Percentiles rank a stretch among this genome's conserved stretches.
phyloP scores from a whole-genome alignment of 2,888 invertebrate genomes.

The Netelia virgata region DNA sequence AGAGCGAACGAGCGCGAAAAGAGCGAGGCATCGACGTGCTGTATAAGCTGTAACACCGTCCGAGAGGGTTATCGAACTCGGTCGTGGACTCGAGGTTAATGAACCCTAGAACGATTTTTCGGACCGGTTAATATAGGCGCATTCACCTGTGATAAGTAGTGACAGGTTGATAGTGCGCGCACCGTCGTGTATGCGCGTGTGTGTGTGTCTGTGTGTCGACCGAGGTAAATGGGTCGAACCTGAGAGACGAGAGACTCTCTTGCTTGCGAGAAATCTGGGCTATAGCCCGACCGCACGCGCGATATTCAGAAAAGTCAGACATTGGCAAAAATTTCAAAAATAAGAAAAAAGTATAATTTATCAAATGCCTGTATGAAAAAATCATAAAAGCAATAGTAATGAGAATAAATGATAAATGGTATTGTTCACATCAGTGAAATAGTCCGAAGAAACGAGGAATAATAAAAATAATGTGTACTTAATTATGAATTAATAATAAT shows the following conservation, averaged over 20 bases:
- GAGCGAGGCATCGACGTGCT: conserved; percentile 11
- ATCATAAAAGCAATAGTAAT: no score
- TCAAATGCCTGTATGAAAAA: not conserved
- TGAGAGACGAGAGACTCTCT: conserved; percentile 32
- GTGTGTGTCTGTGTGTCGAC: conserved; percentile 27
- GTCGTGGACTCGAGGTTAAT: conserved; percentile 38
- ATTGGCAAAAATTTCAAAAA: not conserved
- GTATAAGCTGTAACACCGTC: not conserved
- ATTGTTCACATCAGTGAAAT: no score
- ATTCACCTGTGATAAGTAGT: conserved; percentile 66
- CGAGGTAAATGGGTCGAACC: conserved; percentile 54
- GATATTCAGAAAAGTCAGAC: not conserved
- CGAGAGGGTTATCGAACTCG: conserved; percentile 57
- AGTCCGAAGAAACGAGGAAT: no score
- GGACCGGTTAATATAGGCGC: conserved; percentile 58
- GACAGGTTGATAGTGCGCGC: conserved; percentile 62
- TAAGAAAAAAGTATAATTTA: not conserved
- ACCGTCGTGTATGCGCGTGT: conserved; percentile 1
- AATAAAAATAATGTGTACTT: no score
- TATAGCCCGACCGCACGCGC: not conserved
- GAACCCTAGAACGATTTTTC: conserved; percentile 59
- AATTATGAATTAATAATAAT: no score
- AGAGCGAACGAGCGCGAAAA: conserved; percentile 47
- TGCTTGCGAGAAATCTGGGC: conserved; percentile 48
- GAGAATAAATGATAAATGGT: no score